A percentile compares a stretch with the other conserved stretches of the same genome.
These are phyloP conservation scores for Triplophysa bombifrons DNA, from an alignment of 2,797 vertebrate genomes.

Conservation along the genomic window DNA sequence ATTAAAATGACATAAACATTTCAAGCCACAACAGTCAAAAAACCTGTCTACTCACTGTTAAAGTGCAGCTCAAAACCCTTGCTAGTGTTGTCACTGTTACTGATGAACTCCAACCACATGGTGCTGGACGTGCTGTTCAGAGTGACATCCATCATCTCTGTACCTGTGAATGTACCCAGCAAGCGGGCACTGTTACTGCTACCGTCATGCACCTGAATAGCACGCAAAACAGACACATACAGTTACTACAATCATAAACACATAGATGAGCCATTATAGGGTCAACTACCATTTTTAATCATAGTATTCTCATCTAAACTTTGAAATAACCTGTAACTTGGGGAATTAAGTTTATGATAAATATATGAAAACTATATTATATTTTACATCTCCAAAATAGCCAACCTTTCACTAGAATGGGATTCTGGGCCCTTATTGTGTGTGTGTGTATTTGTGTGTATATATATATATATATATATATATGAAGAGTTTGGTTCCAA, in stretches of 20 bases:
- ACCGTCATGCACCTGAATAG: constrained; percentile 90
- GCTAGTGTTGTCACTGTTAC: constrained; percentile 88
- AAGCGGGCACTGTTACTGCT: constrained; percentile 88
- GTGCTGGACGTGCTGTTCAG: constrained; percentile 97
- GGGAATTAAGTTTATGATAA: too few relatives aligned
- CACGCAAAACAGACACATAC: constrained; percentile 18
- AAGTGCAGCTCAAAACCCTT: constrained; percentile 96
- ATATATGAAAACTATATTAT: not conserved
- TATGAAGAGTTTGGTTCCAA: too few relatives aligned
- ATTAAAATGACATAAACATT: not conserved
- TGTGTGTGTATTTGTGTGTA: too few relatives aligned
- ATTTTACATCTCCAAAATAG: not conserved
- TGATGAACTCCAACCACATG: constrained; percentile 96
- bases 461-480: too few relatives aligned
- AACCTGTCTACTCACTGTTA: constrained; percentile 83
- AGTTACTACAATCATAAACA: not conserved
- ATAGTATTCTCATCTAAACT: too few relatives aligned
- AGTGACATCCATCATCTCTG: constrained; percentile 83
- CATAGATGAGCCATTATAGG: not conserved
- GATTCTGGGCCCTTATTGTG: too few relatives aligned
- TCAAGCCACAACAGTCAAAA: not conserved
- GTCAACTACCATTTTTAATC: not conserved
- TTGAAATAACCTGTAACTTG: too few relatives aligned
- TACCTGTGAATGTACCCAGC: constrained; percentile 87
- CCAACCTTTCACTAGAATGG: too few relatives aligned